A percentile compares a stretch with the other conserved stretches of the same genome.
Conservation (phyloP, 2,797 vertebrate species). For the Semotilus atromaculatus region DNA sequence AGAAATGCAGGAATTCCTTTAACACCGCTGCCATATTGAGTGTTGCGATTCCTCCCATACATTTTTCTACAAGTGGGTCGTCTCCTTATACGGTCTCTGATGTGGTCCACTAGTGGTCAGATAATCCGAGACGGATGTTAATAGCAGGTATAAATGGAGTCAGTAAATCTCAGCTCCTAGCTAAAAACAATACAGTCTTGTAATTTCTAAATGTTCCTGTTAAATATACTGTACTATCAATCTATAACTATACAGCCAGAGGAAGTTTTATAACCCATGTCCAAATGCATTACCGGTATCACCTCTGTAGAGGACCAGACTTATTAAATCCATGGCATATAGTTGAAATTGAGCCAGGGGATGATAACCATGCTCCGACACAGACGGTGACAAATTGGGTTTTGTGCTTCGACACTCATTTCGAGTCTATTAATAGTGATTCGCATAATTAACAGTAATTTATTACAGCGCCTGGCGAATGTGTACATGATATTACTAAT, state of each 20-base stretch:
- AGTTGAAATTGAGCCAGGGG: slow-evolving; percentile 7
- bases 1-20: not conserved
- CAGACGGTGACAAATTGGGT: slow-evolving; percentile 11
- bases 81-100: not conserved
- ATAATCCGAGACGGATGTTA: slow-evolving; percentile 7
- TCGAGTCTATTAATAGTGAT: slow-evolving; percentile 39
- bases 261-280: slow-evolving; percentile 6
- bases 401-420: slow-evolving; percentile 25
- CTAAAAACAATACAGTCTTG: slow-evolving; percentile 19
- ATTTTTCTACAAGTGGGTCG: not conserved
- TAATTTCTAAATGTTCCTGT: slow-evolving; percentile 18
- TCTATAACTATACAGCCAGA: not conserved
- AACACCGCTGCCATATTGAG: not conserved
- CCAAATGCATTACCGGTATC: not conserved
- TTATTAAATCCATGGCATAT: slow-evolving; percentile 25
- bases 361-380: slow-evolving; percentile 23
- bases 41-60: not conserved
- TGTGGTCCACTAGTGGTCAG: not conserved
- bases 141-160: not conserved
- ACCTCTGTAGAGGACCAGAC: not conserved
- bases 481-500: slow-evolving; percentile 41
- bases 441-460: slow-evolving; percentile 18
- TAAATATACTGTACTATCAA: slow-evolving; percentile 1
- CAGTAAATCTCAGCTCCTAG: slow-evolving; percentile 9
- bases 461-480: slow-evolving; percentile 32